phyloP scores from a whole-genome alignment of 2,113 vertebrate species.

The Caranx melampygus region DNA sequence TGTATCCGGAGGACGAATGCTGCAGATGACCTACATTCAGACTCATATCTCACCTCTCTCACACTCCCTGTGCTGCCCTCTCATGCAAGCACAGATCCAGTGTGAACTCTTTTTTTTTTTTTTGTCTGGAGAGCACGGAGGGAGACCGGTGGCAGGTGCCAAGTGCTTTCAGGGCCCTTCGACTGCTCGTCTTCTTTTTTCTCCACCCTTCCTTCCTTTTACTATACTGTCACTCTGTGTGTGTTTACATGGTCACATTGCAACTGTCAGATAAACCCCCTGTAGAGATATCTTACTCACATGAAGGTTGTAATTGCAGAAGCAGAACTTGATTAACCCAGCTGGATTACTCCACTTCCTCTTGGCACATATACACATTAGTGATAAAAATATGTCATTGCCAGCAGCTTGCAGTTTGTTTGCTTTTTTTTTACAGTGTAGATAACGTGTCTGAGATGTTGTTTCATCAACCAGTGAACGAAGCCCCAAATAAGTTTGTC shows the following conservation, averaged over 20 bases:
- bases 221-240: background rate
- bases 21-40: background rate
- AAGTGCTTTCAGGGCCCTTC: conserved; percentile 14
- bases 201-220: background rate
- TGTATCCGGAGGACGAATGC: background rate
- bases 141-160: background rate
- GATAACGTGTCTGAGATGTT: background rate
- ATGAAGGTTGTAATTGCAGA: conserved; percentile 52
- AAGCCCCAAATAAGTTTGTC: background rate
- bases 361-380: conserved; percentile 30
- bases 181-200: background rate
- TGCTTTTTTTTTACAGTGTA: background rate
- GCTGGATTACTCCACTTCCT: conserved; percentile 44
- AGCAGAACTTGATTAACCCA: conserved; percentile 52
- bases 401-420: background rate
- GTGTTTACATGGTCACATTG: conserved; percentile 29
- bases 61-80: background rate
- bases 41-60: background rate
- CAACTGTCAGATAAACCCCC: conserved; percentile 42
- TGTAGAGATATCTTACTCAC: conserved; percentile 30
- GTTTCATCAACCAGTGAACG: background rate
- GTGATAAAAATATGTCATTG: conserved; percentile 2
- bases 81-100: background rate
- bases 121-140: background rate
- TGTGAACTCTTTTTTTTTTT: background rate